These are phyloP conservation scores for Palaemon carinicauda DNA, from an alignment of 1,140 invertebrate species.

Conservation along the genomic window DNA sequence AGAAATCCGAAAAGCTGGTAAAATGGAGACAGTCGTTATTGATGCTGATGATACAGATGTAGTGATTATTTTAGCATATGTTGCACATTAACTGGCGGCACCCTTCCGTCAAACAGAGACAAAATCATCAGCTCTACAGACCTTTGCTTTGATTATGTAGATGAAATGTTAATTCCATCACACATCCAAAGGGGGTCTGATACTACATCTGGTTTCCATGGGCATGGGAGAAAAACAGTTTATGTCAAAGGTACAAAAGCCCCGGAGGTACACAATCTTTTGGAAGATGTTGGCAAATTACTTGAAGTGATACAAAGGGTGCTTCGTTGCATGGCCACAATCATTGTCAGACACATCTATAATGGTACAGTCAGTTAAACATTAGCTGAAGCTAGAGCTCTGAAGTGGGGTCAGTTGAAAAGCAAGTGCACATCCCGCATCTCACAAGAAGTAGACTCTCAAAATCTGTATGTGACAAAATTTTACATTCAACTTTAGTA, in stretches of 20 bases:
- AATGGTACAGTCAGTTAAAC: neutral
- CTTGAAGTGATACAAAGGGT: neutral
- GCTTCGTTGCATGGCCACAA: neutral
- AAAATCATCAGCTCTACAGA: neutral
- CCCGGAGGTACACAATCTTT: too few relatives aligned
- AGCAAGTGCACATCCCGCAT: neutral
- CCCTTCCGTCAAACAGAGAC: neutral
- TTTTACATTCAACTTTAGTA: neutral
- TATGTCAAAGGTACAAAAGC: constrained; percentile 4
- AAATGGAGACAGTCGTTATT: neutral
- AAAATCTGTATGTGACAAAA: constrained; percentile 1
- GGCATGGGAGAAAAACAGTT: neutral
- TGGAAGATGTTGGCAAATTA: neutral
- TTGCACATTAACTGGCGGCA: constrained; percentile 4
- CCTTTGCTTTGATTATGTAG: constrained; percentile 11
- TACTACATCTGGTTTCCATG: neutral
- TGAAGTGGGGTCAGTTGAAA: constrained; percentile 10
- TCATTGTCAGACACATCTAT: neutral
- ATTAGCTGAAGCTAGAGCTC: neutral
- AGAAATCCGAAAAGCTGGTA: neutral
- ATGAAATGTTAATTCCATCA: neutral
- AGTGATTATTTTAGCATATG: constrained; percentile 21
- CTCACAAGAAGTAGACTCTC: neutral
- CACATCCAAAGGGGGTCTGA: constrained; percentile 10
- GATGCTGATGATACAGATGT: constrained; percentile 1